phyloP scores from a whole-genome alignment of 2,888 invertebrate species.

The Heteromyza rotundicornis region DNA sequence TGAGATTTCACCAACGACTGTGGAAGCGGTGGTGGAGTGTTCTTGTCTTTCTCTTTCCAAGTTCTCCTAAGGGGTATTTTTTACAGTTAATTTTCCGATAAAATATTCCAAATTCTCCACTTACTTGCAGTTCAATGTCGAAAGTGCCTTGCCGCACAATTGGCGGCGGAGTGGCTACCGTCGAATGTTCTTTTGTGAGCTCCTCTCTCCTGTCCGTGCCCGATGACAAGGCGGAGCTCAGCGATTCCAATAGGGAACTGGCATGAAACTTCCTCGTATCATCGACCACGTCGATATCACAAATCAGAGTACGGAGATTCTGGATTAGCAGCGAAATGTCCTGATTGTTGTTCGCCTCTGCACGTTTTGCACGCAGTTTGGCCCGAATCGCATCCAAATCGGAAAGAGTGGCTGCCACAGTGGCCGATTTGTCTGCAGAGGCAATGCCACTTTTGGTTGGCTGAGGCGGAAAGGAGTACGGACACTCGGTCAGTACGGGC shows the following conservation, averaged over 20 bases:
- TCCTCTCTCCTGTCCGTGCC: background rate
- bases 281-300: constrained; percentile 31
- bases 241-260: constrained; percentile 36
- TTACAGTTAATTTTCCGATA: background rate
- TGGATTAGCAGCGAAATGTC: constrained; percentile 38
- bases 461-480: background rate
- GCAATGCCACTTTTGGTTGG: background rate
- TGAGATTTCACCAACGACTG: background rate
- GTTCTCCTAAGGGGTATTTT: too few relatives aligned
- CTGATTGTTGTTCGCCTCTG: constrained; percentile 28
- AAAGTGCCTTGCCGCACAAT: constrained; percentile 48
- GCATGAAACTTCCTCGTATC: constrained; percentile 38
- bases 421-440: background rate
- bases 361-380: constrained; percentile 29
- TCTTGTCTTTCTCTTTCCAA: background rate
- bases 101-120: background rate
- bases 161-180: constrained; percentile 27
- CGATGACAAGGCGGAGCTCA: constrained; percentile 35
- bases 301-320: constrained; percentile 39
- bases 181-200: constrained; percentile 3
- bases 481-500: constrained; percentile 18
- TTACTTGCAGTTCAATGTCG: constrained; percentile 40
- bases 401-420: background rate
- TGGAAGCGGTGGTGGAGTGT: background rate
- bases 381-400: constrained; percentile 30